Conservation (phyloP, 2,113 vertebrate species). For the Silurus meridionalis region DNA sequence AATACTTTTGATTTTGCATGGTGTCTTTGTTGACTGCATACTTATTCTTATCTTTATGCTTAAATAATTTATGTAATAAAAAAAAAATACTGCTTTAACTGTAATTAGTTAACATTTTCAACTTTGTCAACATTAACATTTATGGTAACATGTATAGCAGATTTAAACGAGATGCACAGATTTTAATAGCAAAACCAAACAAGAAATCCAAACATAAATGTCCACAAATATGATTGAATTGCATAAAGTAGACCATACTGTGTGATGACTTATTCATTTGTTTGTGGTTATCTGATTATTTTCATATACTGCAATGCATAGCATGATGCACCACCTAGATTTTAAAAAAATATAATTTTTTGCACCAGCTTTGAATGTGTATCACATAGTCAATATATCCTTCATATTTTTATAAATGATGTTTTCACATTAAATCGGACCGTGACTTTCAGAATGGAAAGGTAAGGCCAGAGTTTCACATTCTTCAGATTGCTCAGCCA, state of each 20-base stretch:
- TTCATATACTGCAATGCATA: conserved; percentile 2
- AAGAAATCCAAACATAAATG: not conserved
- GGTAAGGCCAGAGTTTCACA: conserved; percentile 78
- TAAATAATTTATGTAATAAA: not conserved
- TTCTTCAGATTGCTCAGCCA: conserved; percentile 67
- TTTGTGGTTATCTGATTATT: conserved; percentile 13
- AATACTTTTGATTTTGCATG: conserved; percentile 13
- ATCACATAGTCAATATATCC: conserved; percentile 75
- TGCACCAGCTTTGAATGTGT: conserved; percentile 74
- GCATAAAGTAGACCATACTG: not conserved
- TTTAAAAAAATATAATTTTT: conserved; percentile 46
- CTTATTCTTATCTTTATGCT: not conserved
- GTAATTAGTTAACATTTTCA: not conserved
- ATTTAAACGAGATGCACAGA: not conserved
- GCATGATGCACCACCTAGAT: conserved; percentile 64
- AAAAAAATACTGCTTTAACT: not conserved
- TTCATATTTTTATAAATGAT: conserved; percentile 78
- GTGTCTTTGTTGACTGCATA: conserved; percentile 3
- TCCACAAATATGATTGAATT: not conserved
- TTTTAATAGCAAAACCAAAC: not conserved
- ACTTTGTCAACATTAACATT: not conserved
- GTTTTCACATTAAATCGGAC: conserved; percentile 81
- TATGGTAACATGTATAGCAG: not conserved
- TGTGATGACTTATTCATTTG: not conserved
- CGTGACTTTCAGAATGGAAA: conserved; percentile 80